Base-by-base conservation (phyloP, 1,140 invertebrate species). In the Lanistes nyassanus region DNA sequence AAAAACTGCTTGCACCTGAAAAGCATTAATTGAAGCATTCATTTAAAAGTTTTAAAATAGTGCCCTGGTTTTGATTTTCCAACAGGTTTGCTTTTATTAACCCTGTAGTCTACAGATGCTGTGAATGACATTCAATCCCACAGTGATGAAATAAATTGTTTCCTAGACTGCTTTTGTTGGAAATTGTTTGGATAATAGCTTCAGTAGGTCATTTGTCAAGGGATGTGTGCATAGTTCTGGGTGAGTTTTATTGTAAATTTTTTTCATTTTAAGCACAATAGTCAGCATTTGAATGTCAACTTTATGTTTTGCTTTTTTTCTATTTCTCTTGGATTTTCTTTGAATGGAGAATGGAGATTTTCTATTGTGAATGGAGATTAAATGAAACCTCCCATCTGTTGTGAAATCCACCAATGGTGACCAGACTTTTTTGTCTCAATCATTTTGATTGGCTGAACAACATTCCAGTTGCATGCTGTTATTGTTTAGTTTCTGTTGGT, bases 401-500 rank as follows among this genome's bases (percentile, higher is more conserved):
- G 55, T 58, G 68, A 72, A 29, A 31, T 47, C 19, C 42, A 47
- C 42, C 42, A 47, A 47, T 47, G 42, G 42, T 47, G 42, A 47
- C 42, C 42, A 47, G 19, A 47, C 36, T 37, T 42, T 65, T 66
- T 29, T 67, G 74, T 60, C 65, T 42, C 55, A 55, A 67, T 65
- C 76, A 77, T 77, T 80, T 80, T 80, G 79, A 80, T 80, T 80
- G 79, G 79, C 79, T 80, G 79, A 77, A 76, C 69, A 72, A 72
- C 70, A 36, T 56, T 70, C 21, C 13, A 55, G 26, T 31, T 34
- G 53, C 26, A 60, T 72, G 70, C 70, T 60, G 56, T 36, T 34
- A 26, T 7, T 56, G 37, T 72, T 72, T 60, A 60, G 55, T 72
- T 55, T 55, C 55, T 62, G n/a, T 42, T 26, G 16, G 19, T 53